A percentile compares a stretch with the other conserved stretches of the same genome.
These are phyloP conservation scores for Hypotaenidia okinawae DNA, from an alignment of 2,797 vertebrate species.

Conservation along the genomic window DNA sequence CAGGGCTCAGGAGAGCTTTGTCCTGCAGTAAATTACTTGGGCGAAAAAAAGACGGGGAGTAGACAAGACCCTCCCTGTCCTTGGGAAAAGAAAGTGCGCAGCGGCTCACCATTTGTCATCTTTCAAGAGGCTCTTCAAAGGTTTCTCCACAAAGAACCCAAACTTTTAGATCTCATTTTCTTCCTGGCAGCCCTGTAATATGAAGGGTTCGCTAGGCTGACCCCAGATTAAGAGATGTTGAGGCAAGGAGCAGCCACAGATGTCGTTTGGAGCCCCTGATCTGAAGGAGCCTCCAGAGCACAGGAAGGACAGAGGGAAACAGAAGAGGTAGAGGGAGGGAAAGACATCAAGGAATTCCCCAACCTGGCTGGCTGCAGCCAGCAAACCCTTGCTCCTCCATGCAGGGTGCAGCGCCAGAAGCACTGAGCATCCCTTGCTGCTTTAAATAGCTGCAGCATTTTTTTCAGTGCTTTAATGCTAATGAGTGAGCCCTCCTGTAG, in stretches of 20 bases:
- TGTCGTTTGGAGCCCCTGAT: neutral
- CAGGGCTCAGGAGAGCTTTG: neutral
- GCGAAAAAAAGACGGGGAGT: neutral
- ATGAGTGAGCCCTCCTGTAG: neutral
- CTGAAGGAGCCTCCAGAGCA: neutral
- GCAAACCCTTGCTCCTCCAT: neutral
- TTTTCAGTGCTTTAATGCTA: neutral
- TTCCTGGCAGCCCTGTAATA: conserved; percentile 18
- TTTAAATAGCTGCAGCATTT: neutral
- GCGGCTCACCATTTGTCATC: neutral
- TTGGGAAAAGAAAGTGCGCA: neutral
- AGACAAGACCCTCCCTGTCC: conserved; percentile 9
- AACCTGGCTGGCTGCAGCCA: neutral
- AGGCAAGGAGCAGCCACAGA: neutral
- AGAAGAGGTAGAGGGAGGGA: neutral
- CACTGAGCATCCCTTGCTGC: neutral
- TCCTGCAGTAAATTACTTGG: conserved; percentile 32
- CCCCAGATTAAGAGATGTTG: neutral
- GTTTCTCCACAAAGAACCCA: conserved; percentile 42
- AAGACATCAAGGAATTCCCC: neutral
- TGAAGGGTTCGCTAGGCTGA: neutral
- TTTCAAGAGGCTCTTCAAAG: conserved; percentile 53
- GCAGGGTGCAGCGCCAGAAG: neutral
- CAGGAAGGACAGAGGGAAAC: neutral
- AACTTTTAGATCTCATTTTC: conserved; percentile 44